These are phyloP conservation scores for Muntiacus reevesi DNA, from an alignment of 2,113 vertebrate genomes.

Conservation along the genomic window DNA sequence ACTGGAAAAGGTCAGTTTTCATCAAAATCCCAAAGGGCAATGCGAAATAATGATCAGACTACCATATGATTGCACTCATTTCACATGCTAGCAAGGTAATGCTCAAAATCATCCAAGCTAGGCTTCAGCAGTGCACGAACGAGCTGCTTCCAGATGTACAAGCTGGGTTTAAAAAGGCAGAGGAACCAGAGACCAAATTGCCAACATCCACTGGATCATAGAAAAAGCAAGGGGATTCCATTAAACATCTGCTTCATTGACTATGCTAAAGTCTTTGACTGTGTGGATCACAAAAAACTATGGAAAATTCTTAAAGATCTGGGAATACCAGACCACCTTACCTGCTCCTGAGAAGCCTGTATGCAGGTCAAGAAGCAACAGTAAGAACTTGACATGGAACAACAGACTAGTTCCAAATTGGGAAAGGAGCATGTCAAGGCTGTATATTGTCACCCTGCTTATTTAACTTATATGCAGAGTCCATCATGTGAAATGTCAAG, in stretches of 20 bases:
- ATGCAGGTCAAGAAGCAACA: neutral
- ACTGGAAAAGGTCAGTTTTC: neutral
- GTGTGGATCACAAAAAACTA: neutral
- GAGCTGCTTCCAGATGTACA: neutral
- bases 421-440: neutral
- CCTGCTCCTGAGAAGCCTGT: neutral
- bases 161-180: neutral
- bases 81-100: neutral
- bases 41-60: neutral
- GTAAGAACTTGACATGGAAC: neutral
- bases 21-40: neutral
- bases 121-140: neutral
- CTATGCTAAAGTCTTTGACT: neutral
- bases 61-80: neutral
- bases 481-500: neutral
- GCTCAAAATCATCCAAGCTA: neutral
- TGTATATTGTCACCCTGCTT: neutral
- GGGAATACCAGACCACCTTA: neutral
- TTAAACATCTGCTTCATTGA: neutral
- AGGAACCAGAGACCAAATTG: neutral
- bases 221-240: neutral
- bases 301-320: neutral
- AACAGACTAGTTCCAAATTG: neutral
- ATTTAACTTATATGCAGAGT: neutral
- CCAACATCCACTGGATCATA: neutral